phyloP scores from a whole-genome alignment of 2,113 vertebrate species.

The Kryptolebias marmoratus region DNA sequence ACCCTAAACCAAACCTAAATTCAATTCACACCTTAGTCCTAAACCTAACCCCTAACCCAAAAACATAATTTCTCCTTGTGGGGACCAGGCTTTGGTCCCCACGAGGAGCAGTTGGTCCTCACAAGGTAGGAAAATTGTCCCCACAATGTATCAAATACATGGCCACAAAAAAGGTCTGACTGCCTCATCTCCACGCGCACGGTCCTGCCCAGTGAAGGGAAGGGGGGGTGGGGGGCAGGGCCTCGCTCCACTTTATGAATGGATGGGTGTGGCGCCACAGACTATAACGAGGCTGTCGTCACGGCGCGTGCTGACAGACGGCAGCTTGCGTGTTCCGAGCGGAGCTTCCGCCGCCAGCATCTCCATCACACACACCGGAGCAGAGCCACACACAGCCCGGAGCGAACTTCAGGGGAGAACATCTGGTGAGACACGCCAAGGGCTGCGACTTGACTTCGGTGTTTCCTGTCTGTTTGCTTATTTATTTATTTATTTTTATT shows the following conservation, averaged over 20 bases:
- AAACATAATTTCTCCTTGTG: no score
- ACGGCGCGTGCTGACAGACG: slow-evolving; percentile 58
- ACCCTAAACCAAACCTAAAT: no score
- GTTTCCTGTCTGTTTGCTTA: no score
- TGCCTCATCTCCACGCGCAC: neutral
- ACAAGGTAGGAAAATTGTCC: no score
- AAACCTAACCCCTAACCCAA: no score
- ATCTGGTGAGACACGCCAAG: slow-evolving; percentile 56
- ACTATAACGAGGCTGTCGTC: slow-evolving; percentile 65
- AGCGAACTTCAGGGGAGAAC: slow-evolving; percentile 63
- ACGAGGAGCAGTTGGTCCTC: no score
- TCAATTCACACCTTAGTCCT: no score
- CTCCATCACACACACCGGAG: slow-evolving; percentile 24
- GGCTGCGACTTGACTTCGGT: neutral
- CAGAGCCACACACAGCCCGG: slow-evolving; percentile 34
- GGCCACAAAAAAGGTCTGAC: no score
- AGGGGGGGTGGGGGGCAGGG: slow-evolving; percentile 28
- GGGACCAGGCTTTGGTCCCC: no score
- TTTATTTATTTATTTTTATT: no score
- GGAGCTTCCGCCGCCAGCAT: slow-evolving; percentile 58
- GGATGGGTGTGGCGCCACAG: slow-evolving; percentile 79
- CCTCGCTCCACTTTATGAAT: slow-evolving; percentile 80
- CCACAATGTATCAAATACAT: no score
- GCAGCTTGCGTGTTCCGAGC: slow-evolving; percentile 53
- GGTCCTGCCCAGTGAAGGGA: neutral